Percentiles rank a stretch among this genome's conserved stretches.
These are phyloP conservation scores for Tachuris rubrigastra DNA, from an alignment of 2,113 vertebrate genomes.

Conservation along the genomic window DNA sequence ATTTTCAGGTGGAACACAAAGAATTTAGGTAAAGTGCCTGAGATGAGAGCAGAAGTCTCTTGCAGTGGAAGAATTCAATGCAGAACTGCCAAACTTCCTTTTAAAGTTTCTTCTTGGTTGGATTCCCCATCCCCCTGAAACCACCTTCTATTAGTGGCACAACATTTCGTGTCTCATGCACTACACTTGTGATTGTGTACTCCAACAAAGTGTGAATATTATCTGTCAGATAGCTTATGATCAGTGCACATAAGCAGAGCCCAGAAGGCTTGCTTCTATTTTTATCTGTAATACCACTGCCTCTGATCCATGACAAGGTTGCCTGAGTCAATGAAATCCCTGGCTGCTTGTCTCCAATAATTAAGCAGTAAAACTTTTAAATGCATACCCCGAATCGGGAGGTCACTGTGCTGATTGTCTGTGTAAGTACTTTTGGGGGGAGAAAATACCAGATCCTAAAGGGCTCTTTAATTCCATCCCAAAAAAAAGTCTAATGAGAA, in stretches of 20 bases:
- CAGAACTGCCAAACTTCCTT: neutral
- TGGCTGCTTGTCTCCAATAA: slow-evolving; percentile 11
- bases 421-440: neutral
- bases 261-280: slow-evolving; percentile 26
- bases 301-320: slow-evolving; percentile 38
- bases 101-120: neutral
- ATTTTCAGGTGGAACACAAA: neutral
- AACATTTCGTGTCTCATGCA: neutral
- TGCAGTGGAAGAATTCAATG: neutral
- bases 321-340: neutral
- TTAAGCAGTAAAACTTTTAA: slow-evolving; percentile 29
- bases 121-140: neutral
- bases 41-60: neutral
- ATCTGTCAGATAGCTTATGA: neutral
- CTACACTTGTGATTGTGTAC: neutral
- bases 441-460: neutral
- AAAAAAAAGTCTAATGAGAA: neutral
- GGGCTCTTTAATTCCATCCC: neutral
- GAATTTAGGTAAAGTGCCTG: neutral
- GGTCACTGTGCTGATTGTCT: neutral
- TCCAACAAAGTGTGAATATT: neutral
- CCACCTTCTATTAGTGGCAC: neutral
- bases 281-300: neutral
- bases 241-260: neutral
- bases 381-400: neutral